Conservation (phyloP, 1,140 invertebrate genomes). For the Melanaphis sacchari region DNA sequence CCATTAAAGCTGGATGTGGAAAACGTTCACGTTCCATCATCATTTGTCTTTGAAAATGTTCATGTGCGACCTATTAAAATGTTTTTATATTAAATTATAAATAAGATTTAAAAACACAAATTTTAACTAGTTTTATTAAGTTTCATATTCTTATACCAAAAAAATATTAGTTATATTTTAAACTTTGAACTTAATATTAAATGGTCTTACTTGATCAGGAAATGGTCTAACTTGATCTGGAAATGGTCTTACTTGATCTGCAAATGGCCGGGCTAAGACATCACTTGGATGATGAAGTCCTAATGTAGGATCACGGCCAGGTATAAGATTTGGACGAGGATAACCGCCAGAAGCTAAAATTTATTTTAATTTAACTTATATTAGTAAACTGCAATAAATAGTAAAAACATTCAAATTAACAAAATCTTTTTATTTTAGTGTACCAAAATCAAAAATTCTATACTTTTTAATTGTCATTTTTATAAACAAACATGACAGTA, state of each 20-base stretch:
- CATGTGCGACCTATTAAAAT: conserved; percentile 72
- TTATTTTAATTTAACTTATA: conserved; percentile 59
- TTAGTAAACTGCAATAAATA: neutral
- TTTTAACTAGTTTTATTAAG: neutral
- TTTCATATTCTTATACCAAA: neutral
- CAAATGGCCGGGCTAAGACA: conserved; percentile 79
- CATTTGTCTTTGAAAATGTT: conserved; percentile 84
- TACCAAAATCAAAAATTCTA: neutral
- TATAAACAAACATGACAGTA: too few relatives aligned
- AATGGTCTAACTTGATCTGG: neutral
- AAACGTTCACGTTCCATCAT: conserved; percentile 81
- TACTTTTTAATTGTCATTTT: too few relatives aligned
- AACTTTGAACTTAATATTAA: neutral
- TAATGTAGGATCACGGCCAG: conserved; percentile 68
- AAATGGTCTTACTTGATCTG: conserved; percentile 71
- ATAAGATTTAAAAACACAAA: neutral
- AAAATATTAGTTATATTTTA: neutral
- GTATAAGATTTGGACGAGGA: conserved; percentile 70
- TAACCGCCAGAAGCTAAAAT: conserved; percentile 67
- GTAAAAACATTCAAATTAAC: neutral
- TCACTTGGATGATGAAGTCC: conserved; percentile 74
- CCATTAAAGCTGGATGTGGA: conserved; percentile 72
- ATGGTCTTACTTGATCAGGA: conserved; percentile 7
- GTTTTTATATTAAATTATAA: neutral
- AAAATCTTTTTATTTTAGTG: neutral